Percentiles rank a stretch among this genome's conserved stretches.
Conservation (phyloP, 2,797 vertebrate species). For the Acridotheres tristis region DNA sequence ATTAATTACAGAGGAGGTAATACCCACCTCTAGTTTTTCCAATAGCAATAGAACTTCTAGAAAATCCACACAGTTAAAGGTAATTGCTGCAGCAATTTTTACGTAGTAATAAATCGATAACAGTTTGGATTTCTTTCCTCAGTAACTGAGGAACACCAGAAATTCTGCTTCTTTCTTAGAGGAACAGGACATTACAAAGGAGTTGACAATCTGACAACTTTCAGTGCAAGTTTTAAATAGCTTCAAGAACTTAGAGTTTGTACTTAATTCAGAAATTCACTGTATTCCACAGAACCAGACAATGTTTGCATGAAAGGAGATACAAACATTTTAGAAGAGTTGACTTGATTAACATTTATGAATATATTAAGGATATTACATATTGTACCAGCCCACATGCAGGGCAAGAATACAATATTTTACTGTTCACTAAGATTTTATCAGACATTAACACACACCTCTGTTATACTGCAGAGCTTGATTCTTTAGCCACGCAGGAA, state of each 20-base stretch:
- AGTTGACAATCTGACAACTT: not conserved
- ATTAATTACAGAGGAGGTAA: not conserved
- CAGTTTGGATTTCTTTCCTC: not conserved
- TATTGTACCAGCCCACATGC: not conserved
- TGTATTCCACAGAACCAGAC: not conserved
- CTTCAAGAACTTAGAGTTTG: not conserved
- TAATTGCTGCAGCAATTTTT: not conserved
- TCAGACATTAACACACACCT: not conserved
- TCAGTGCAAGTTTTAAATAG: not conserved
- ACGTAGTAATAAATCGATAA: not conserved
- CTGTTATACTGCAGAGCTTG: not conserved
- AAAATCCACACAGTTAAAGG: not conserved
- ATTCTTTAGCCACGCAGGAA: not conserved
- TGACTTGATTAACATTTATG: conserved; percentile 15
- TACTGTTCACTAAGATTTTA: not conserved
- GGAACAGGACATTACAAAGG: not conserved
- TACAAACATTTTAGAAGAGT: not conserved
- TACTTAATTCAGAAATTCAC: not conserved
- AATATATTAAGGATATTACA: not conserved
- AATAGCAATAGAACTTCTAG: not conserved
- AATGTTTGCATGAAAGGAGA: not conserved
- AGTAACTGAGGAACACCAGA: not conserved
- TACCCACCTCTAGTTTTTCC: not conserved
- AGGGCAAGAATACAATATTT: not conserved
- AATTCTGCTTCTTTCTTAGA: not conserved